Evolutionary conservation across 1,140 invertebrate genomes (phyloP).

Genomic region (Latrodectus geometricus): DNA sequence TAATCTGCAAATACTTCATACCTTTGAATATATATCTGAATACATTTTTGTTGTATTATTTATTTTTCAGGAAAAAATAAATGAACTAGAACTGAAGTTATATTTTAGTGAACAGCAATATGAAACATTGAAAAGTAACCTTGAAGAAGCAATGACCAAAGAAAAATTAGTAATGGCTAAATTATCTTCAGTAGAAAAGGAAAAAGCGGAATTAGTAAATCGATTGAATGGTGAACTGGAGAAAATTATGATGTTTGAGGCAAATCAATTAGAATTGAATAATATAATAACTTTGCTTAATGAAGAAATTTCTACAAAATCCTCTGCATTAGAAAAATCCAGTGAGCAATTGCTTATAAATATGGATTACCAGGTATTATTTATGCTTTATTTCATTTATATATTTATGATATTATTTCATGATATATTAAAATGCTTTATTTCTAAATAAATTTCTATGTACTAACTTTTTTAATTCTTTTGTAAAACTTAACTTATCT

Average conservation of each 20-base stretch:
- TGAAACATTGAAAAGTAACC: too few relatives aligned
- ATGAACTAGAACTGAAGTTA: too few relatives aligned
- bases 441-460: too few relatives aligned
- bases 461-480: too few relatives aligned
- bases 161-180: background rate
- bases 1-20: too few relatives aligned
- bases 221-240: background rate
- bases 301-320: background rate
- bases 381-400: background rate
- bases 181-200: background rate
- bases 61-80: too few relatives aligned
- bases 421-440: background rate
- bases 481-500: too few relatives aligned
- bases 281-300: background rate
- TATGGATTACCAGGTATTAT: background rate
- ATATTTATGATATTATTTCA: background rate
- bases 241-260: background rate
- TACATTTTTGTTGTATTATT: too few relatives aligned
- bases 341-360: background rate
- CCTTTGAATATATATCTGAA: too few relatives aligned
- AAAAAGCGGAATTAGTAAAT: background rate
- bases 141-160: background rate
- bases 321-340: background rate
- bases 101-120: too few relatives aligned
- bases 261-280: background rate